Evolutionary conservation across 2,797 vertebrate species (phyloP).

Genomic region (Pseudochaenichthys georgianus): DNA sequence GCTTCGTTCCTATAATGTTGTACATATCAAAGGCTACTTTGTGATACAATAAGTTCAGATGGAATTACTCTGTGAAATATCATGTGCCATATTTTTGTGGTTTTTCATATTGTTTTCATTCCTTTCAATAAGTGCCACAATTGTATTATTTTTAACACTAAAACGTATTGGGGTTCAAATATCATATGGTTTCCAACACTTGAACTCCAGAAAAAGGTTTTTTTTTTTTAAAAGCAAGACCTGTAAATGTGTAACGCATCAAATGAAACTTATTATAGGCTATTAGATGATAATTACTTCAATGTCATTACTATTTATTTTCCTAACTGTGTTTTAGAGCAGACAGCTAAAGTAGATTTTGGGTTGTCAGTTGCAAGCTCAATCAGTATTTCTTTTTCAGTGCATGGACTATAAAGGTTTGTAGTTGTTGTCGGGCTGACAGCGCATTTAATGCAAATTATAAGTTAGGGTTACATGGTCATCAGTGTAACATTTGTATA

Average conservation of each 20-base stretch:
- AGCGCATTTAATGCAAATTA: not conserved
- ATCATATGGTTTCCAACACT: not conserved
- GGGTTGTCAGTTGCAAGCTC: not conserved
- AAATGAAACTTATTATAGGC: not conserved
- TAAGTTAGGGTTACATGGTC: not conserved
- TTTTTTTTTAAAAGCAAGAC: not conserved
- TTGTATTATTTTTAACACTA: not conserved
- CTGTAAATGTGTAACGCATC: not conserved
- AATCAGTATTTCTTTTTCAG: conserved; percentile 9
- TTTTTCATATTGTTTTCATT: conserved; percentile 19
- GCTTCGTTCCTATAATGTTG: not conserved
- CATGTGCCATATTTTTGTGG: not conserved
- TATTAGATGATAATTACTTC: not conserved
- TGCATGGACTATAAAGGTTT: not conserved
- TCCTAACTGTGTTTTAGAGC: conserved; percentile 3
- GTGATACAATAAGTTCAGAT: conserved; percentile 10
- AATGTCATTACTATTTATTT: not conserved
- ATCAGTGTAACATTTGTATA: conserved; percentile 33
- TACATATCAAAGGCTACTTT: conserved; percentile 13
- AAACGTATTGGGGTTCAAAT: not conserved
- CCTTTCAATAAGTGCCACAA: not conserved
- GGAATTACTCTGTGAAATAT: not conserved
- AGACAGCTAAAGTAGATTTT: not conserved
- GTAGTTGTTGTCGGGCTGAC: not conserved
- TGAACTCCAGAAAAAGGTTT: not conserved